Evolutionary conservation across 2,797 vertebrate genomes (phyloP), one percentile per base, ranked within the genome.

Genomic region (Coendou prehensilis): DNA sequence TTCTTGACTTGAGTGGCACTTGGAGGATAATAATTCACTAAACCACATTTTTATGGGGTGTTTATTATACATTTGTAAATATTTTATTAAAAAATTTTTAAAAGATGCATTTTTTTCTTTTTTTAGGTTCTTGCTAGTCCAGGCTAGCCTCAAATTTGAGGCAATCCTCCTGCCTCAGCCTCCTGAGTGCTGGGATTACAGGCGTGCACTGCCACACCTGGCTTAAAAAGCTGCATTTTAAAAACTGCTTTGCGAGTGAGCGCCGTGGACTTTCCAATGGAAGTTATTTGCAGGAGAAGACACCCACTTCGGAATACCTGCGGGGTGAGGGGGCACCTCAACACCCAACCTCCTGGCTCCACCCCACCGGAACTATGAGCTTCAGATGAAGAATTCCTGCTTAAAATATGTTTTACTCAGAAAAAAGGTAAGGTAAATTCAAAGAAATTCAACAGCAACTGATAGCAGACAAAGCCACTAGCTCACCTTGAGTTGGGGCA

Each of bases 31-130:
- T 61, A 61, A 61, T 67, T 86, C 41, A 54, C 57, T 20, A 54
- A 4, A 9, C 7, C 47, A 26, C 26, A 37, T 26, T 80, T 94
- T 57, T 26, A 20, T 28, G 82, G 33, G n/a, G 3, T 0, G 18
- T 95, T 87, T 83, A 87, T 57, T 47, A 45, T 87, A 90, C 6
- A 78, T 83, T 71, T 87, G 18, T 47, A 86, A 78, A 56, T 18
- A 6, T 45, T 37, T 75, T 41, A 52, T 71, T 4, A 8, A 15
- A n/a, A 11, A 3, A 45, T 47, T 84, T 78, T 47, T 50, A 15
- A 76, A 50, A 3, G 26, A 45, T n/a, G 15, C 11, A 11, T 10
- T 71, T n/a, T 26, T 33, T 64, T 64, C 45, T 47, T 26, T 22
- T 45, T 41, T 13, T 22, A 73, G 10, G 37, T 4, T 73, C 22